Conservation (phyloP, 2,888 invertebrate species). For the Dicranocentrus wangi region DNA sequence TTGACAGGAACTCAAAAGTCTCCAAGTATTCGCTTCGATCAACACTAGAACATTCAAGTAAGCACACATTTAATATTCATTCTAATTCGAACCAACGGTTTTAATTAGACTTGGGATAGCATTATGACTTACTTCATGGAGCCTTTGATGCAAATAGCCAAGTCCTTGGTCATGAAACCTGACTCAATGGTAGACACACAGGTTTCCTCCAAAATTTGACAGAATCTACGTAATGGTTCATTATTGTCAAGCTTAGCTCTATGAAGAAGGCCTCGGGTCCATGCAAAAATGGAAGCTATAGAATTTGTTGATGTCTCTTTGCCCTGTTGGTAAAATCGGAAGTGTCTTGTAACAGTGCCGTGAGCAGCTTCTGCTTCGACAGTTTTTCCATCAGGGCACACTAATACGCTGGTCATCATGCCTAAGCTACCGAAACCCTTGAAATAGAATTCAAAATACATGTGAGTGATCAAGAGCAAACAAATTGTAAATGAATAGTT, state of each 20-base stretch:
- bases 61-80: constrained; percentile 16
- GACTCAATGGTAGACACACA: constrained; percentile 96
- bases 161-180: constrained; percentile 97
- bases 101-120: too few species aligned
- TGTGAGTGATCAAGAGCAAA: too few species aligned
- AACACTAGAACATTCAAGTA: constrained; percentile 75
- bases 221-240: constrained; percentile 83
- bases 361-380: constrained; percentile 99
- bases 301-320: constrained; percentile 99
- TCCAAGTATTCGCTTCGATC: constrained; percentile 90
- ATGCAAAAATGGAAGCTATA: constrained; percentile 99
- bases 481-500: too few species aligned
- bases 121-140: constrained; percentile 83
- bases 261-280: constrained; percentile 95
- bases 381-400: constrained; percentile 98
- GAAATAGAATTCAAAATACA: neutral
- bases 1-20: constrained; percentile 97
- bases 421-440: constrained; percentile 84
- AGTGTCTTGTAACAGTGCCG: constrained; percentile 91
- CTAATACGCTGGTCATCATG: constrained; percentile 97
- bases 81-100: too few species aligned
- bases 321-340: constrained; percentile 90
- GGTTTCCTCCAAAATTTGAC: constrained; percentile 89
- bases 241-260: constrained; percentile 96
- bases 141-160: constrained; percentile 98